Percentiles rank a stretch among this genome's conserved stretches.
These are phyloP conservation scores for Epizoanthus fatuus DNA, from an alignment of 92 coral and sea anemone genomes.

Conservation along the genomic window DNA sequence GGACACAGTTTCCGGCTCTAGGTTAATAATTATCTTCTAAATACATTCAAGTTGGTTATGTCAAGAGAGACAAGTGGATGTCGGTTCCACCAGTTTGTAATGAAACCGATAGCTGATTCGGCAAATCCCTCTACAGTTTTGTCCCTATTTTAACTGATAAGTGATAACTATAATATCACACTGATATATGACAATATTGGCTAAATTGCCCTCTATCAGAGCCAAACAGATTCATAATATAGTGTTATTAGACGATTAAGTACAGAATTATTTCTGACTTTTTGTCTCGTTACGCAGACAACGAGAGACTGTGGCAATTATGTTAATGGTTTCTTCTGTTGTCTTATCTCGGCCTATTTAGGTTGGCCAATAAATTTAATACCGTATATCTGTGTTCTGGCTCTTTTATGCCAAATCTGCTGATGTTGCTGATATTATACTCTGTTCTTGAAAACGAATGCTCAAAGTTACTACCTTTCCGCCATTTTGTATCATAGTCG, in stretches of 20 bases:
- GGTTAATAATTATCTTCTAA: not conserved
- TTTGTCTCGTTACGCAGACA: conserved; percentile 8
- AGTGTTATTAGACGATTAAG: not conserved
- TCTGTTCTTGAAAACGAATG: too few species aligned
- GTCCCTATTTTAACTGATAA: too few species aligned
- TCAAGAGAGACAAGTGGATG: not conserved
- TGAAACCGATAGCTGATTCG: not conserved
- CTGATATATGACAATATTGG: not conserved
- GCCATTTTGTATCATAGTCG: too few species aligned
- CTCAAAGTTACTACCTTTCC: too few species aligned
- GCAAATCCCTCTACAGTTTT: not conserved
- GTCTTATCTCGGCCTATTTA: too few species aligned
- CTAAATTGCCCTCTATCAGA: not conserved
- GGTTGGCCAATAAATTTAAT: too few species aligned
- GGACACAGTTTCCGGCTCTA: too few species aligned
- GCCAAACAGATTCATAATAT: too few species aligned
- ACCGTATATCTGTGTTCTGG: too few species aligned
- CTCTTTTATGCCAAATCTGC: too few species aligned
- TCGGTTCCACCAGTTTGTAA: not conserved
- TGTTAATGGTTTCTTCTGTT: not conserved
- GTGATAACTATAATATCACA: not conserved
- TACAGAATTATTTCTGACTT: not conserved
- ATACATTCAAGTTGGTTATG: not conserved
- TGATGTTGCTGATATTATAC: too few species aligned
- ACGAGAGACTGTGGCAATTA: not conserved